Percentiles rank a stretch among this genome's conserved stretches.
Evolutionary conservation across 2,113 vertebrate genomes (phyloP).

Genomic region (Machaerirhynchus nigripectus): DNA sequence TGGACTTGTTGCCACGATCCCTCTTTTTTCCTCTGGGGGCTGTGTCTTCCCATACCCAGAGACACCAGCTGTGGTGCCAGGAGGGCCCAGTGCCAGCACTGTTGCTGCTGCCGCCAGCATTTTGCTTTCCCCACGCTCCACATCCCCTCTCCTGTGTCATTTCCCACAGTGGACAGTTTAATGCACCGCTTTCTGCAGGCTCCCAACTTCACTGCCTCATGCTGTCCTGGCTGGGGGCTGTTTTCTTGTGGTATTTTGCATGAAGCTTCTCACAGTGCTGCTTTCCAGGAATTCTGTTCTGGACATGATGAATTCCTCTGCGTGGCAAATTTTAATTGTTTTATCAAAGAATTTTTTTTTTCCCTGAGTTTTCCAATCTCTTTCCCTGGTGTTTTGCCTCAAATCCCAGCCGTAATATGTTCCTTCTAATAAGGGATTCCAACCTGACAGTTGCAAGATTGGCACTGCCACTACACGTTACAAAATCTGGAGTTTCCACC

Average conservation of each 20-base stretch:
- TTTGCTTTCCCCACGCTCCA: not conserved
- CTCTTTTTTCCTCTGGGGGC: not conserved
- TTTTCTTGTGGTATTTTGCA: not conserved
- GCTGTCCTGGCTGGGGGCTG: not conserved
- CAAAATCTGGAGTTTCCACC: not conserved
- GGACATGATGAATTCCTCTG: not conserved
- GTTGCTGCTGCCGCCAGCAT: not conserved
- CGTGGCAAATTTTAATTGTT: slow-evolving; percentile 30
- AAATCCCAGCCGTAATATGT: slow-evolving; percentile 29
- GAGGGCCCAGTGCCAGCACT: rapidly evolving
- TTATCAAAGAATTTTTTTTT: not conserved
- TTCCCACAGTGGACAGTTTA: not conserved
- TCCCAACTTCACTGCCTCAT: not conserved
- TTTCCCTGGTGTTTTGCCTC: slow-evolving; percentile 18
- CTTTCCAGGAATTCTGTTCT: slow-evolving; percentile 35
- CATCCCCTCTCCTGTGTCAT: not conserved
- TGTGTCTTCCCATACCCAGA: not conserved
- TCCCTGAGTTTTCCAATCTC: not conserved
- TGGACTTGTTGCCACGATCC: not conserved
- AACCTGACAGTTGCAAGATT: not conserved
- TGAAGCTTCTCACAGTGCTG: not conserved
- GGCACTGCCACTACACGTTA: not conserved
- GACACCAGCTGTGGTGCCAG: rapidly evolving
- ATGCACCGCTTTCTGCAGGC: not conserved
- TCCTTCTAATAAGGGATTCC: not conserved